Conservation (phyloP, 2,797 vertebrate genomes). For the Microtus californicus region DNA sequence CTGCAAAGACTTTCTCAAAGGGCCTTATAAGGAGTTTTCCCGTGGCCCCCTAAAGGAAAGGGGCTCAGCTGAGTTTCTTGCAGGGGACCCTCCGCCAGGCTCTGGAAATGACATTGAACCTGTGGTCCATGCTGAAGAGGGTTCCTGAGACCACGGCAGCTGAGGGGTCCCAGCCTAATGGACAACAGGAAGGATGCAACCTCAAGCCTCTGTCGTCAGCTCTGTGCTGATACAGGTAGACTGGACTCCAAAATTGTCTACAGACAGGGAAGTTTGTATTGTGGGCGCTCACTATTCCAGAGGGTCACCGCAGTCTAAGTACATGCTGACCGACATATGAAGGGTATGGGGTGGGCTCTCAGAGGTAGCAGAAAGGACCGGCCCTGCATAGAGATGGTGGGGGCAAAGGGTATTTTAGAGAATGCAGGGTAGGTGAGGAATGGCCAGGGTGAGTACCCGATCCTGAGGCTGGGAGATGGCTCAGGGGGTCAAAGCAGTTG, state of each 20-base stretch:
- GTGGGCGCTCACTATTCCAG: not conserved
- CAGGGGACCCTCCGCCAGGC: not conserved
- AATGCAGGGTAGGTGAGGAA: not conserved
- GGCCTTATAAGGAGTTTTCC: constrained; percentile 48
- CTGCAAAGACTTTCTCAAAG: constrained; percentile 68
- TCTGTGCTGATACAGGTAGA: fast-evolving
- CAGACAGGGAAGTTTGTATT: not conserved
- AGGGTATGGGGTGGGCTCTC: fast-evolving
- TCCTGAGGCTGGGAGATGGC: not conserved
- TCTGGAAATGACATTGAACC: not conserved
- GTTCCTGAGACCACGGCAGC: no score
- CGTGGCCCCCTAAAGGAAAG: not conserved
- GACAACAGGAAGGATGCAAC: fast-evolving
- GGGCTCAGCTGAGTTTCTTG: not conserved
- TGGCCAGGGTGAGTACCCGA: no score
- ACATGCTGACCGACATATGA: fast-evolving
- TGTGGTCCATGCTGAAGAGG: not conserved
- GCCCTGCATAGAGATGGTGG: fast-evolving
- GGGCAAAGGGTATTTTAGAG: not conserved
- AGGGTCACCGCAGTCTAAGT: not conserved
- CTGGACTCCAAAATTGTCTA: fast-evolving
- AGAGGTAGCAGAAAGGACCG: not conserved
- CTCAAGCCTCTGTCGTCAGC: fast-evolving
- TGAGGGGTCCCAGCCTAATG: not conserved
- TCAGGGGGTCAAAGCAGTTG: not conserved